Base-by-base conservation (phyloP, 2,113 vertebrate genomes). In the Anthoscopus minutus region DNA sequence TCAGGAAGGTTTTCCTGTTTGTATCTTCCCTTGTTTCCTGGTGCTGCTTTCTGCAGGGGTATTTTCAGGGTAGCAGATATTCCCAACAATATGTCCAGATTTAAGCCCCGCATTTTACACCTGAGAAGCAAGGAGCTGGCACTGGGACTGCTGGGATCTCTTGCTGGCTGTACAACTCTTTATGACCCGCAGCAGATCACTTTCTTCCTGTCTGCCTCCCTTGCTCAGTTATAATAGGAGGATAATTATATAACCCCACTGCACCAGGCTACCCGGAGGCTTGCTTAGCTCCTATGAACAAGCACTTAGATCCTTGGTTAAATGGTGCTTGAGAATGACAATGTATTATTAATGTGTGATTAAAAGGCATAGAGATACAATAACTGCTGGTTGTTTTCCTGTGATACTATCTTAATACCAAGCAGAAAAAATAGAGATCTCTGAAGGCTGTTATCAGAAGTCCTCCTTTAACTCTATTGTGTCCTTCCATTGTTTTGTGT, bases 301-400 rank as follows among this genome's bases (percentile, higher is more conserved):
- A 88, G 76, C 80, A 84, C 86, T 94, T 83, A 92, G 51, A 72
- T 92, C 40, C 66, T 69, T 88, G 74, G 74, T 94, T 94, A 94
- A 92, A 92, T 76, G 86, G 65, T 89, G 84, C 91, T 96, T 87
- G 70, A 85, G 78, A 80, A 85, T 57, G 73, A 62, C 91, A 91
- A 79, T 95, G 37, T 94, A 85, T 93, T 96, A 91, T 94, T 95
- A 84, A 92, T 93, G 89, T 77, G 62, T 96, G 91, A 97, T 97
- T 92, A 96, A 97, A 91, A 92, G 93, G 70, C 70, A 69, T 0
- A 71, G 77, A 74, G 51, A 95, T 64, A 72, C 53, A 89, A 38
- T 91, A 95, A 87, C 45, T 89, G 62, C 78, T 2, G 10, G 54
- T 94, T 95, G 62, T 89, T 95, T 94, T 94, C 77, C 81, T 91